These are phyloP conservation scores for Tonatia bakeri DNA, from an alignment of 2,113 vertebrate species.

Conservation along the genomic window DNA sequence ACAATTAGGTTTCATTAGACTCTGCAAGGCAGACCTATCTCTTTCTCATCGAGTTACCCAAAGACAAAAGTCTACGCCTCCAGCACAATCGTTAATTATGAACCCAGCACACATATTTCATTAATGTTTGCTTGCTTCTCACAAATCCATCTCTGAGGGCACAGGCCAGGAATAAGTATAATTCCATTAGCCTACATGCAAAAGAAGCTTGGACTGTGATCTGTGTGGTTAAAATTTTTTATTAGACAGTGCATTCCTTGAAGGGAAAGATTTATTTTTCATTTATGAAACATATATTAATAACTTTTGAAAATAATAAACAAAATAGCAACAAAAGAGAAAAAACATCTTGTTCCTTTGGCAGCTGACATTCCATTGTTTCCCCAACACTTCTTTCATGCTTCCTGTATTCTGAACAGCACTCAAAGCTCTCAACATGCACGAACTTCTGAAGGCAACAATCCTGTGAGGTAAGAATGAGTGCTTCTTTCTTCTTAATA, in stretches of 20 bases:
- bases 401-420: not conserved
- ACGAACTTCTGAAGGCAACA: not conserved
- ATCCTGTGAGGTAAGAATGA: not conserved
- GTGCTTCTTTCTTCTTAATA: not conserved
- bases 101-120: not conserved
- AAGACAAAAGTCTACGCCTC: not conserved
- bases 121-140: not conserved
- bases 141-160: not conserved
- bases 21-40: not conserved
- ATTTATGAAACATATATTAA: not conserved
- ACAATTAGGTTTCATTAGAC: not conserved
- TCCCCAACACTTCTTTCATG: not conserved
- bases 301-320: not conserved
- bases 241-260: not conserved
- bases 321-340: not conserved
- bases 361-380: not conserved
- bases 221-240: not conserved
- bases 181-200: not conserved
- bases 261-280: not conserved
- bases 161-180: not conserved
- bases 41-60: not conserved
- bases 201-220: not conserved
- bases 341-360: not conserved
- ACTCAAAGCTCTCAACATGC: not conserved
- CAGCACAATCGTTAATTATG: constrained; percentile 1